Base-by-base conservation (phyloP, 2,888 invertebrate species). In the Plagodis pulveraria region DNA sequence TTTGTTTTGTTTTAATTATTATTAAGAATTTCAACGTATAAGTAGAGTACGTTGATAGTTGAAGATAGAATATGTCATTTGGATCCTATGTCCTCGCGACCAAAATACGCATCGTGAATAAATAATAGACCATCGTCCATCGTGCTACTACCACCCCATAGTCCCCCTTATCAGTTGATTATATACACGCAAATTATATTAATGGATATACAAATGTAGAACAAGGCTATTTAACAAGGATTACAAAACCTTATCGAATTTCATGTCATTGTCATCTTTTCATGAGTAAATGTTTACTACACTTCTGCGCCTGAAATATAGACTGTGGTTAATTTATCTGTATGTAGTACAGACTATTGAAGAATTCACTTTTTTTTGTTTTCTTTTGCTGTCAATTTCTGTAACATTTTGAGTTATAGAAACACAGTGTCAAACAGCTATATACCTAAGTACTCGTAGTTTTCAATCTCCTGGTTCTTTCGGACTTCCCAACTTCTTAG, bases 71-170 rank as follows among this genome's bases (percentile, higher is more conserved):
- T 66, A 66, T 66, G 71, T 51, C 42, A 46, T 60, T 58, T 62
- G 71, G 70, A 69, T 56, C 74, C 69, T 66, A 59, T 79, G 89
- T 83, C 89, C 89, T 85, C 89, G 86, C 88, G 87, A 87, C 90
- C 87, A 89, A 89, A 91, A 89, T 91, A 91, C 87, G 81, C 77
- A 79, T 72, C 72, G 71, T 91, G 89, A 91, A 91, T 91, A 84
- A 91, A 91, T 82, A 11, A 42, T 42, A 5, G 42, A 12, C 38
- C 72, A 70, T 63, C 66, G 71, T 71, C 53, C 60, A 60, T 50
- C 47, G 49, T 33, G 71, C 73, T 67, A 71, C 42, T 42, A 12
- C 80, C 81, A 73, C 80, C 76, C 68, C 71, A 66, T 59, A 66
- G 79, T 81, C 73, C 81, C 77, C 80, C 79, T 81, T 81, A 81